Base-by-base conservation (phyloP, 2,797 vertebrate species). In the Typhlichthys eigenmanni region DNA sequence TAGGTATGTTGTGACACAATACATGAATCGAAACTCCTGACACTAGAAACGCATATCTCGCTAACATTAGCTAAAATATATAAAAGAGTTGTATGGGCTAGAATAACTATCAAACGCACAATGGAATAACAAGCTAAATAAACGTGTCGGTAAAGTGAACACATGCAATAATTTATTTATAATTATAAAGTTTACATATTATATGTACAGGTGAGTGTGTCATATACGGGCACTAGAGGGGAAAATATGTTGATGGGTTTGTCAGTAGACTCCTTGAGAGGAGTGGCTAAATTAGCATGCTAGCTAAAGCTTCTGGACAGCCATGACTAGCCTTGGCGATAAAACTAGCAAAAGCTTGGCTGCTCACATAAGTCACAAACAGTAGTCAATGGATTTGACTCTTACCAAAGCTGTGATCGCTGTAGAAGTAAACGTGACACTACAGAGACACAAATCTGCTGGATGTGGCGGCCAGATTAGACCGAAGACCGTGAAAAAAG, bases 351-450 rank as follows among this genome's bases (percentile, higher is more conserved):
- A 68, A 51, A 83, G 72, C 76, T 84, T 88, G 84, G 84, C 83
- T 86, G 80, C 82, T 89, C 82, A 88, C 82, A 86, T 13, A 88
- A 88, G 87, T 83, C 87, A 87, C 79, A 70, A 83, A 79, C 87
- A 81, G 76, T 79, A 84, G 83, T 69, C 73, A 68, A 74, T 65
- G 76, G 78, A 80, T 72, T 82, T 72, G 60, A 61, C 69, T 83
- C 91, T 93, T 89, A 94, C 92, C 92, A 48, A 73, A 76, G 72
- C 81, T 81, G 76, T 65, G 75, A 76, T 66, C 62, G 78, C 67
- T 76, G 75, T 60, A 61, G 82, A 73, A 65, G 69, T 50, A 66
- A 65, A 71, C 60, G 75, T 72, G 78, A 84, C 80, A 75, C 74
- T 81, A 68, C 77, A 64, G 70, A 65, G 79, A 70, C 64, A 19